Evolutionary conservation across 2,797 vertebrate genomes (phyloP), one percentile per base, ranked within the genome.

Genomic region (Ataeniobius toweri): DNA sequence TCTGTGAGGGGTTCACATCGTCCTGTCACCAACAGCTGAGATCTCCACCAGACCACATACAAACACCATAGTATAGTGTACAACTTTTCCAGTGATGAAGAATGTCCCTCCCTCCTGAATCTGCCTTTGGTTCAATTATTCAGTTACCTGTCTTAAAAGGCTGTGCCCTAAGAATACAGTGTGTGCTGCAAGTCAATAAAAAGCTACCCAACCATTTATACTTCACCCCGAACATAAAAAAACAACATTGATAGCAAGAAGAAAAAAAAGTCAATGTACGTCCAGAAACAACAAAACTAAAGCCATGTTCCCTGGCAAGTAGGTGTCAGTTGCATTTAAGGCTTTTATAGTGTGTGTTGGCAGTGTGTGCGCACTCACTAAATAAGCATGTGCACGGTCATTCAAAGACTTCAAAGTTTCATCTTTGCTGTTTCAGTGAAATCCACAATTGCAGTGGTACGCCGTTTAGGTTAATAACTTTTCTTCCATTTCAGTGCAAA

Each of bases 151-250:
- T 74, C 67, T 84, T 82, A 39, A 36, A 84, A 90, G 87, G 86
- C 91, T 78, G 92, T 93, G 94, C 91, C 88, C 91, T 71, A 93
- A 89, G 89, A 91, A 91, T 92, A 95, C 94, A 94, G 94, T 94
- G 93, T 93, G 91, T 91, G 90, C 83, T 68, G 81, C 71, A 87
- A 93, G 88, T 85, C 82, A 85, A 77, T 36, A 56, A 65, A 80
- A 63, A 79, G 80, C 63, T 75, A 89, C 82, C 91, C 91, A 89
- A 83, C 79, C 84, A 28, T 72, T 85, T 78, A 78, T 83, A 85
- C 81, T 81, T 91, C 79, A 89, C 83, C 88, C 88, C 88, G 74
- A 88, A 90, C 83, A 67, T 24, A 88, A 85, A 89, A 75, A 86
- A 92, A 93, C 88, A 90, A 93, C 88, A 90, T 82, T 81, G 90